Evolutionary conservation across 2,888 invertebrate species (phyloP), one percentile per base, ranked within the genome.

Genomic region (Arenicola marina): DNA sequence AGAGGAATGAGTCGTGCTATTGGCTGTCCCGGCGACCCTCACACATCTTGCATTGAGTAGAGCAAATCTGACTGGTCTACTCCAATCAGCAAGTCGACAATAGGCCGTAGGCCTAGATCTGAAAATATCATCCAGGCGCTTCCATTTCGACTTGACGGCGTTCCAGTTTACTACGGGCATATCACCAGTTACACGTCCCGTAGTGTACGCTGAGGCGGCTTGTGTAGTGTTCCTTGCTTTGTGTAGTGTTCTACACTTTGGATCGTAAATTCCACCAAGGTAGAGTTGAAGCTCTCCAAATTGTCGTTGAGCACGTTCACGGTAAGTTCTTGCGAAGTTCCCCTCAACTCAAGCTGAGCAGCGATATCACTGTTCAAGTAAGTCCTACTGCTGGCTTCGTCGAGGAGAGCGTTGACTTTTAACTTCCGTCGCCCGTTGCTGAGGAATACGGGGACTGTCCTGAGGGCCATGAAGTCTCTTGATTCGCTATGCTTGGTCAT

Each of bases 81-180:
- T 2, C 69, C 65, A 31, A 67, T 67, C 21, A 69, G 58, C 28
- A 69, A 32, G 45, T 63, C 63, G 3, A 63, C 56, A 32, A 18
- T 55, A 24, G 26, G 24, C 4, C 28, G 21, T n/a, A n/a, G n/a
- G n/a, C 53, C 31, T 15, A 51, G 3, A n/a, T 31, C 28, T 28
- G 31, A 45, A 45, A 54, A 63, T 63, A n/a, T 43, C 32, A 21
- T 55, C n/a, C 61, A 63, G 45, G 54, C 56, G 61, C 2, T 15
- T 2, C 4, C 33, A 63, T 11, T 62, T 31, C 2, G 7, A 2
- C 7, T 11, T 31, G 21, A 55, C 31, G 7, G 3, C n/a, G 18
- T 15, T 63, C 54, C 63, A 63, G 29, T 63, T 55, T 7, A 62
- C 61, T 4, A 33, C 51, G 7, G 31, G 3, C 45, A 62, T 7